Percentiles rank a stretch among this genome's conserved stretches.
These are phyloP conservation scores for Coecobrya sp. DNA, from an alignment of 2,888 invertebrate genomes.

Conservation along the genomic window DNA sequence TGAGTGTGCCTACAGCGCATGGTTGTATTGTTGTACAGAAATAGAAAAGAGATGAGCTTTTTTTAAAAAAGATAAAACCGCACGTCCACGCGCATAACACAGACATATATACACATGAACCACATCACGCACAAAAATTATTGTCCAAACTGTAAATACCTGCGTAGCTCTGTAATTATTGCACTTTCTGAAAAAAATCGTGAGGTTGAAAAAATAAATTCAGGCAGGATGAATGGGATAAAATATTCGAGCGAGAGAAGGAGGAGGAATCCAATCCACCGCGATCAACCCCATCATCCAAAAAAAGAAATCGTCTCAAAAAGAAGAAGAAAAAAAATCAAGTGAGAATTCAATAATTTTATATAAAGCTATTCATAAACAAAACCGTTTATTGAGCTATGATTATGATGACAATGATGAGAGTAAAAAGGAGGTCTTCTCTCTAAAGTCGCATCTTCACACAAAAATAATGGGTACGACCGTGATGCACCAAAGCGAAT, in stretches of 20 bases:
- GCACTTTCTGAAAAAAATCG: conserved; percentile 42
- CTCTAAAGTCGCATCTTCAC: neutral
- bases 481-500: conserved; percentile 3
- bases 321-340: neutral
- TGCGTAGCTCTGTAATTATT: conserved; percentile 30
- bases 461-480: neutral
- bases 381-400: conserved; percentile 21
- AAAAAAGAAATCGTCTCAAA: conserved; percentile 1
- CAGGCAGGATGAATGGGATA: conserved; percentile 5
- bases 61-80: conserved; percentile 19
- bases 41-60: neutral
- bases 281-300: neutral
- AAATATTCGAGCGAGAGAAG: neutral
- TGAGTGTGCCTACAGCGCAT: neutral
- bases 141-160: conserved; percentile 10
- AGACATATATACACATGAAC: neutral
- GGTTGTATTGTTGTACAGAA: too few relatives aligned
- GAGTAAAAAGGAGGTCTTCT: conserved; percentile 26
- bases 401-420: neutral
- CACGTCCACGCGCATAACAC: neutral
- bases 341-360: conserved; percentile 11
- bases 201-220: conserved; percentile 36
- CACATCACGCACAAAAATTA: conserved; percentile 47
- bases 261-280: conserved; percentile 6
- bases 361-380: conserved; percentile 18